These are phyloP conservation scores for Drymonia ruficornis DNA, from an alignment of 2,888 invertebrate species.

Conservation along the genomic window DNA sequence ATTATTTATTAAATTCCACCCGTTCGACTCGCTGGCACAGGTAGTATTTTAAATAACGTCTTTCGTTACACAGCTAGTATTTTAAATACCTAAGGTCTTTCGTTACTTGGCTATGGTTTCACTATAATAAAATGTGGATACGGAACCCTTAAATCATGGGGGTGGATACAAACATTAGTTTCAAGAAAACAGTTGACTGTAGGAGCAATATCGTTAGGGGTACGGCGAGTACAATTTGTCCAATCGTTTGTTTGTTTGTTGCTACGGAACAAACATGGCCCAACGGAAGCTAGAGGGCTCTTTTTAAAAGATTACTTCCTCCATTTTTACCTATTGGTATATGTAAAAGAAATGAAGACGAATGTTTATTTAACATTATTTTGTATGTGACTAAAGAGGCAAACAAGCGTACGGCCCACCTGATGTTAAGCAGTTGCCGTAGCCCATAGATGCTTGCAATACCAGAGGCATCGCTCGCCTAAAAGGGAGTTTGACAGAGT, in stretches of 20 bases:
- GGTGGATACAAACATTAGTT: conserved; percentile 30
- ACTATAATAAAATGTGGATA: neutral
- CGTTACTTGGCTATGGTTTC: neutral
- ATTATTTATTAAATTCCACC: no score
- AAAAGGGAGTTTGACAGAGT: no score
- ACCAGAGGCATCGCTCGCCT: no score
- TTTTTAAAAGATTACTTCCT: conserved; percentile 10
- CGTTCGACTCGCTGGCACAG: no score
- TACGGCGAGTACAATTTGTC: conserved; percentile 24
- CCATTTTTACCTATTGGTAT: no score
- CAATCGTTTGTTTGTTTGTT: conserved; percentile 31
- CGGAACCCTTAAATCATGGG: conserved; percentile 10
- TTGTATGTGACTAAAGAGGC: no score
- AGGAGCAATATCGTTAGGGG: conserved; percentile 36
- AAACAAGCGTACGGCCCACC: no score
- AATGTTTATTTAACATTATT: no score
- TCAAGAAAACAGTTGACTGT: conserved; percentile 27
- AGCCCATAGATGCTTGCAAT: no score
- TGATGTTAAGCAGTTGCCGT: no score
- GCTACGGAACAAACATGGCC: conserved; percentile 22
- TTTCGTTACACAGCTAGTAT: neutral
- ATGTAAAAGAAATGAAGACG: no score
- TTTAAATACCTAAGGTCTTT: neutral
- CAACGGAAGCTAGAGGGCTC: conserved; percentile 13
- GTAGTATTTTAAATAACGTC: no score